A percentile compares a stretch with the other conserved stretches of the same genome.
Conservation (phyloP, 2,797 vertebrate species). For the Acanthornis magna region DNA sequence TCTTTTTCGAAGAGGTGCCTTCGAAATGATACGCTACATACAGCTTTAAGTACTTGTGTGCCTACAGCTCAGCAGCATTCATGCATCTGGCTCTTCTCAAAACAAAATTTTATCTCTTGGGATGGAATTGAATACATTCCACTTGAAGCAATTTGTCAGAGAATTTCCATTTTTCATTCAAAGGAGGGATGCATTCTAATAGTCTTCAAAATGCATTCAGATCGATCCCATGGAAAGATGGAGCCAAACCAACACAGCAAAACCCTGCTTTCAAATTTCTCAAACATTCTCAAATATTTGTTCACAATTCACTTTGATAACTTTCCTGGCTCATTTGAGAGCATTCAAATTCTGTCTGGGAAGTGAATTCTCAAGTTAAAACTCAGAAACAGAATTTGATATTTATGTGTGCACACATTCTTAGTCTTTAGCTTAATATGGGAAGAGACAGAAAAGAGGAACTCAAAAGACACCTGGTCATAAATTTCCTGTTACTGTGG, state of each 20-base stretch:
- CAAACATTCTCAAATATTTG: background rate
- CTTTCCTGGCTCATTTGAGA: background rate
- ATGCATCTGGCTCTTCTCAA: background rate
- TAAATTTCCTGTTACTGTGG: background rate
- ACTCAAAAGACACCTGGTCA: background rate
- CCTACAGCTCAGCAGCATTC: background rate
- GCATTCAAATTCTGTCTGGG: background rate
- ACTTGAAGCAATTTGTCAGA: conserved; percentile 9
- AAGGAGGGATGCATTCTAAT: background rate
- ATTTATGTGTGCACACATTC: background rate
- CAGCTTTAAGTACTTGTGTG: background rate
- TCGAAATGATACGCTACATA: background rate
- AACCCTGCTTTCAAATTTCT: background rate
- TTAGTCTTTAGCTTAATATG: background rate
- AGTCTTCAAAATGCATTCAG: background rate
- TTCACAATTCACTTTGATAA: background rate
- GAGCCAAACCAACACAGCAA: background rate
- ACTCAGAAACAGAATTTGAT: background rate
- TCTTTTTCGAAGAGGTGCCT: background rate
- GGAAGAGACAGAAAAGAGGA: background rate
- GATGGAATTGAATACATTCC: background rate
- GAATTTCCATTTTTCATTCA: background rate
- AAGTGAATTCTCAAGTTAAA: background rate
- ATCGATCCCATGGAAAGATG: background rate
- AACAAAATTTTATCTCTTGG: background rate